Evolutionary conservation across 2,888 invertebrate genomes (phyloP).

Genomic region (Trachelus troglodyta): DNA sequence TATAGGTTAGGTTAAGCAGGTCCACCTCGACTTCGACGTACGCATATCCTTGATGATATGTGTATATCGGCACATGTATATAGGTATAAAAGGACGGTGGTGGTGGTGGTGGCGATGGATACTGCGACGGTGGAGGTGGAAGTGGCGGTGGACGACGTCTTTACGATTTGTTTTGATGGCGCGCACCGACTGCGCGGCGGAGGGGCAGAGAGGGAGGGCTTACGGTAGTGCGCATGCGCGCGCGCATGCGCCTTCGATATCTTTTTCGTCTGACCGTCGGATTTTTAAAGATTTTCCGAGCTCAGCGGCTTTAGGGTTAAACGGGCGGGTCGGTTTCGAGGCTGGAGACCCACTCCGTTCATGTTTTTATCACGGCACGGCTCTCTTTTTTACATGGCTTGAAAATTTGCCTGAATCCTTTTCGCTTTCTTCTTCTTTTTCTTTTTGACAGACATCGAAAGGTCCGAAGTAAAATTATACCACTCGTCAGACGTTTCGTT

Average conservation of each 20-base stretch:
- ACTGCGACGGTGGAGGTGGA: not conserved
- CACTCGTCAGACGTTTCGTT: too few species aligned
- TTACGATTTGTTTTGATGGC: conserved; percentile 62
- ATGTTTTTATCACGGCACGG: too few species aligned
- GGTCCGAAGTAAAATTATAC: too few species aligned
- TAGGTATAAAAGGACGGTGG: too few species aligned
- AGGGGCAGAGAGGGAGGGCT: not conserved
- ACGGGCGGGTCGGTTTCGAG: conserved; percentile 36
- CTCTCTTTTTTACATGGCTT: too few species aligned
- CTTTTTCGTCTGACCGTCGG: conserved; percentile 31
- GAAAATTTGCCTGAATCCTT: not conserved
- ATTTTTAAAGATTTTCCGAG: conserved; percentile 61
- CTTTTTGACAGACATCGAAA: not conserved
- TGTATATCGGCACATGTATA: too few species aligned
- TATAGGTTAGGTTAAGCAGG: too few species aligned
- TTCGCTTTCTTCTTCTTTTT: not conserved
- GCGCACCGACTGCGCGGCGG: conserved; percentile 25
- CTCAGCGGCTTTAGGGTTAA: conserved; percentile 33
- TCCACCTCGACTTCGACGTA: too few species aligned
- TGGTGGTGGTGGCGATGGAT: too few species aligned
- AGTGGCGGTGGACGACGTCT: conserved; percentile 35
- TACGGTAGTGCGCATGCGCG: not conserved
- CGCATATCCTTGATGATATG: too few species aligned
- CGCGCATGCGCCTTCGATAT: conserved; percentile 10
- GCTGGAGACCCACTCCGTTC: too few species aligned